These are phyloP conservation scores for Hyaena hyaena DNA, from an alignment of 2,113 vertebrate species.

Conservation along the genomic window DNA sequence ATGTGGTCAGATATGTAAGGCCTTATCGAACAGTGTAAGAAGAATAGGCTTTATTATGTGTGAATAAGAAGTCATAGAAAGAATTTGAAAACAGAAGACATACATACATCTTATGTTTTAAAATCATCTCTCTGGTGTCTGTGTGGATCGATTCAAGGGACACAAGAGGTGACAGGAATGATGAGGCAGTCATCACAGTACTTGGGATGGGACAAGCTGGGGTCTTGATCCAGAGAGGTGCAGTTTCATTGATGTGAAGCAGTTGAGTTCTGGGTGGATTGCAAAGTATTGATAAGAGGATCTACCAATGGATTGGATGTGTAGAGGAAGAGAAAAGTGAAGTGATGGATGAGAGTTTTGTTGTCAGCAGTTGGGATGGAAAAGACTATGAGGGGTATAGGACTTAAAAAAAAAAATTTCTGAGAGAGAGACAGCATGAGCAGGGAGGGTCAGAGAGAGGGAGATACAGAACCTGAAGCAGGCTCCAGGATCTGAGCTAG, in stretches of 20 bases:
- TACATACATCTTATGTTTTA: neutral
- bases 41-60: neutral
- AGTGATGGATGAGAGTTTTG: neutral
- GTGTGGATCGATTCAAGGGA: neutral
- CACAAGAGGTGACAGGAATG: neutral
- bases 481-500: no score
- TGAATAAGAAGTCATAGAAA: neutral
- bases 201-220: neutral
- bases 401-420: no score
- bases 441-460: no score
- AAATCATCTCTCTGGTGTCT: neutral
- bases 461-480: no score
- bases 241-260: neutral
- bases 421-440: no score
- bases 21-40: neutral
- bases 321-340: neutral
- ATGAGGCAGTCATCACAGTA: neutral
- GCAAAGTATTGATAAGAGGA: neutral
- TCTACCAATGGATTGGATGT: neutral
- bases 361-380: neutral
- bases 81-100: neutral
- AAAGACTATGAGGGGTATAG: neutral
- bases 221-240: neutral
- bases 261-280: neutral
- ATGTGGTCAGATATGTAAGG: neutral